phyloP scores from a whole-genome alignment of 1,140 invertebrate species.

The Anadara kagoshimensis region DNA sequence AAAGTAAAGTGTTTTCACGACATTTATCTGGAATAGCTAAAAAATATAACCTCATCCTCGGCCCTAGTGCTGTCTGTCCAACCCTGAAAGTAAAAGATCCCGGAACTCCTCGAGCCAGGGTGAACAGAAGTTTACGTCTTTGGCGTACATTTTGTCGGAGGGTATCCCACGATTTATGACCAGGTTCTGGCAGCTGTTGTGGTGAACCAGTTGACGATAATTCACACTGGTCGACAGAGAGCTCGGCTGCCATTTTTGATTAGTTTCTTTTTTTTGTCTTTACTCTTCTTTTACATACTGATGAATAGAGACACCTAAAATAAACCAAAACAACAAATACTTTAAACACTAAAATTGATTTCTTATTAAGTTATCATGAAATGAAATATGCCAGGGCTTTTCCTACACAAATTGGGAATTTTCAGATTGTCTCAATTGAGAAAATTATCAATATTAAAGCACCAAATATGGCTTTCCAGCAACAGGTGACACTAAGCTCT shows the following conservation, averaged over 20 bases:
- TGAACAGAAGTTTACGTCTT: constrained; percentile 76
- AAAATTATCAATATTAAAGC: too few relatives aligned
- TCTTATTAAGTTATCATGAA: too few relatives aligned
- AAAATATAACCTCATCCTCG: constrained; percentile 88
- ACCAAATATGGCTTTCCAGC: too few relatives aligned
- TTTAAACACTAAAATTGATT: too few relatives aligned
- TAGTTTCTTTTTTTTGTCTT: too few relatives aligned
- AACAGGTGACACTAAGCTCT: too few relatives aligned
- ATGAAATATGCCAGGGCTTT: too few relatives aligned
- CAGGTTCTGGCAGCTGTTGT: constrained; percentile 18
- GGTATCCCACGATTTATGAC: constrained; percentile 82
- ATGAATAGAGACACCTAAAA: too few relatives aligned
- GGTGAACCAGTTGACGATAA: neutral
- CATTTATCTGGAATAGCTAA: constrained; percentile 87
- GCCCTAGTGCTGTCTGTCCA: constrained; percentile 59
- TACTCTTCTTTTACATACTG: too few relatives aligned
- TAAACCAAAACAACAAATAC: too few relatives aligned
- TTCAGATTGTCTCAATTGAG: too few relatives aligned
- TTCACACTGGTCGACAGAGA: constrained; percentile 21
- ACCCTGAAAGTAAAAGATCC: constrained; percentile 78
- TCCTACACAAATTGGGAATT: too few relatives aligned
- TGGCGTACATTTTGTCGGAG: constrained; percentile 87
- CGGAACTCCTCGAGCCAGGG: constrained; percentile 73
- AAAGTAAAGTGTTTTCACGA: constrained; percentile 91
- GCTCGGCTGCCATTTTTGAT: constrained; percentile 21